Base-by-base conservation (phyloP, 2,888 invertebrate species). In the Tetranychus piercei region DNA sequence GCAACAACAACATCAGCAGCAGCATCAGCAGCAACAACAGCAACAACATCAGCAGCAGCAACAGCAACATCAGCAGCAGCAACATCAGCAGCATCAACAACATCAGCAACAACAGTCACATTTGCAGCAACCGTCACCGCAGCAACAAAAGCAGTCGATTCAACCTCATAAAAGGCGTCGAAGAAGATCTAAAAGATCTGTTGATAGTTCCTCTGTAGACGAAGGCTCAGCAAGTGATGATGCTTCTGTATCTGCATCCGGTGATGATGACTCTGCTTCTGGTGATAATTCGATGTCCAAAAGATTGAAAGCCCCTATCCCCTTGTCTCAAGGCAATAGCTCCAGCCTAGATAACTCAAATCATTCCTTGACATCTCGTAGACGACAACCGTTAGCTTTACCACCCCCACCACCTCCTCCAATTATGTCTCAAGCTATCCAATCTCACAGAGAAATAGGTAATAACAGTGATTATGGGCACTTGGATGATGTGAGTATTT, bases 351-450 rank as follows among this genome's bases (percentile, higher is more conserved):
- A 22, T 34, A 9, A 23, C 15, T 55, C 69, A 69, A 69, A 69
- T 20, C 69, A 69, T 69, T 71, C 72, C 72, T 71, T n/a, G 23
- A 71, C 72, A 15, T 22, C 72, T 20, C 20, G 69, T 18, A 69
- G 69, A 9, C 69, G 69, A 69, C 22, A 20, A 22, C 34, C 34
- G 2, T 34, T 22, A 69, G 23, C 23, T 2, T 43, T 20, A 71
- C 34, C 23, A 34, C 72, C 72, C 8, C 72, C n/a, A 44, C 72
- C 23, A 11, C 72, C 34, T 9, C 34, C 34, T 9, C 22, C 72
- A 3, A 23, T 43, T 11, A 23, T 22, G 15, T 44, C 34, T 9
- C 9, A 9, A 22, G 43, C 11, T 22, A 22, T n/a, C 1, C 43
- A 23, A 7, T 71, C 44, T 44, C 72, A 71, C 34, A 43, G 72